Conservation (phyloP, 2,113 vertebrate genomes). For the Tragelaphus imberbis region DNA sequence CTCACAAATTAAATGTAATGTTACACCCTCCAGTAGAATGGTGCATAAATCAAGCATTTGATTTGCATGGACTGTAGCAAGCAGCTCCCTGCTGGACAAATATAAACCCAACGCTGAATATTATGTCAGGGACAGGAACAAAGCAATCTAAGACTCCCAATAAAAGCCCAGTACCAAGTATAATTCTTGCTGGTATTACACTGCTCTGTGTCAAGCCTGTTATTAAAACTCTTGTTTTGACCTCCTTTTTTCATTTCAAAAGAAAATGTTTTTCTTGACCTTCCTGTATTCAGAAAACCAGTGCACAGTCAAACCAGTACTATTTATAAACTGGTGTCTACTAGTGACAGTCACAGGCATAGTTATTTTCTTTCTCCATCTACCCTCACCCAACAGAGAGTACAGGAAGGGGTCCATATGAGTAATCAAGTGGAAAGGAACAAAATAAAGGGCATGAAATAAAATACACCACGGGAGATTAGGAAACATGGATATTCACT, state of each 20-base stretch:
- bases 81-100: constrained; percentile 85
- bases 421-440: constrained; percentile 61
- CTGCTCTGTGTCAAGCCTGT: constrained; percentile 89
- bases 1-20: constrained; percentile 98
- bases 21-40: constrained; percentile 88
- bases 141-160: constrained; percentile 92
- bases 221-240: constrained; percentile 90
- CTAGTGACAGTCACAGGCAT: constrained; percentile 46
- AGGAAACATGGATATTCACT: constrained; percentile 32
- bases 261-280: constrained; percentile 85
- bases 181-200: constrained; percentile 88
- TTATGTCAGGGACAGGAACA: constrained; percentile 92
- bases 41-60: constrained; percentile 97
- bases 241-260: constrained; percentile 87
- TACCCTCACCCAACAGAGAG: background rate
- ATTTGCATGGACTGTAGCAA: constrained; percentile 95
- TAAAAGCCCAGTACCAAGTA: constrained; percentile 84
- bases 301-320: constrained; percentile 72
- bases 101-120: constrained; percentile 89
- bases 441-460: constrained; percentile 33
- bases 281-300: constrained; percentile 77
- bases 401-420: background rate
- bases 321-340: constrained; percentile 77
- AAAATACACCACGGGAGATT: constrained; percentile 64
- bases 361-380: constrained; percentile 59